Base-by-base conservation (phyloP, 2,888 invertebrate species). In the Sabatieria punctata region DNA sequence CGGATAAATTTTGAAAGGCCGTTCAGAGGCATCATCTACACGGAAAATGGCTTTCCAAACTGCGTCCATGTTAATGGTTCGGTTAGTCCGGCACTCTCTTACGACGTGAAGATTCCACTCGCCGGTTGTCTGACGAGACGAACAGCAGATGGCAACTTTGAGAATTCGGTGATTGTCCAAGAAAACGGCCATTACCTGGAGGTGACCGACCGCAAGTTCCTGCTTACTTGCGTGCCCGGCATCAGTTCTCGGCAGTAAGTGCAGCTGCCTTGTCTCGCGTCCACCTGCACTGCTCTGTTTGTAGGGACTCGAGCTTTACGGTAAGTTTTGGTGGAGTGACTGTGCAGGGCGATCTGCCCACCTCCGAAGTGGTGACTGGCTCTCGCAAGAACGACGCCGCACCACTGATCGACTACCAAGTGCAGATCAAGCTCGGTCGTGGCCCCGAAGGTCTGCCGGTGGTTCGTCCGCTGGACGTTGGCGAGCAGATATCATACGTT, bases 401-500 rank as follows among this genome's bases (percentile, higher is more conserved):
- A n/a, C 38, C 38, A 21, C 11, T 8, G 19, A 21, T 38, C 15
- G 30, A 11, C 8, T 30, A 22, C 39, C 3, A 49, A 46, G 54
- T 56, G 54, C 53, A 56, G 47, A 51, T 56, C 23, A 55, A 54
- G 40, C 18, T 41, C 18, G 56, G 56, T 13, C 51, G 52, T 37
- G 57, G 57, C 8, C 56, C 57, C 23, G 49, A 36, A 4, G 56
- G 55, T n/a, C 47, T 45, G 2, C 50, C 52, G 21, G 46, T 57
- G 15, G 38, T 45, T 22, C 45, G 51, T 11, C 51, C 55, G 1
- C 49, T 52, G 38, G 43, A 51, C 15, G 57, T 57, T 8, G 56
- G 57, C 24, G 53, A 55, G 24, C 47, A 52, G 15, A 54, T 57
- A 1, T 46, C 57, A 1, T 51, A 58, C 18, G 56, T 58, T 44